A percentile compares a stretch with the other conserved stretches of the same genome.
phyloP scores from a whole-genome alignment of 2,797 vertebrate species.

The Taeniopygia guttata region DNA sequence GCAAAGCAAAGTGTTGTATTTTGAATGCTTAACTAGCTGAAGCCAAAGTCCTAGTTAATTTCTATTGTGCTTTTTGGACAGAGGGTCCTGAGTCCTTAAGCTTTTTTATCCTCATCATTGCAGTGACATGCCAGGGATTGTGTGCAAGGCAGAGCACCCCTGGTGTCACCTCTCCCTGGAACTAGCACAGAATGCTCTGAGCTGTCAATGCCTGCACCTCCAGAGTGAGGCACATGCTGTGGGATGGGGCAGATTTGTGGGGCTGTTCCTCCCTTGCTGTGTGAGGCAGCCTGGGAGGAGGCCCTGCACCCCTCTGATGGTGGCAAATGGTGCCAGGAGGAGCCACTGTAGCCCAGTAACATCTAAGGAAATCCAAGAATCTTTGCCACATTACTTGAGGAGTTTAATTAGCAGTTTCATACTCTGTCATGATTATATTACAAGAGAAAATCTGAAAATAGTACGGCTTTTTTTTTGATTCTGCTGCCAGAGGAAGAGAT shows the following conservation, averaged over 20 bases:
- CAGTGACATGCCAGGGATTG: not conserved
- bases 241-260: fast-evolving
- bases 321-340: not conserved
- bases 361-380: not conserved
- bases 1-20: not conserved
- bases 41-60: not conserved
- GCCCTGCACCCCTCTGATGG: not conserved
- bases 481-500: not conserved
- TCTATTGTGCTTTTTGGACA: not conserved
- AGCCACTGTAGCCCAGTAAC: not conserved
- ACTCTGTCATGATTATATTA: not conserved
- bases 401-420: not conserved
- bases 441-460: constrained; percentile 14
- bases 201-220: not conserved
- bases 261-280: not conserved
- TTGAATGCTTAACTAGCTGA: not conserved
- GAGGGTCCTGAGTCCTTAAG: not conserved
- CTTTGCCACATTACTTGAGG: not conserved
- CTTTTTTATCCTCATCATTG: not conserved
- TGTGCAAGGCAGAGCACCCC: not conserved
- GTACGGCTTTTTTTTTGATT: not conserved
- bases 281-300: not conserved
- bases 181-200: not conserved
- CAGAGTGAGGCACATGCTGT: fast-evolving
- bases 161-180: not conserved